Evolutionary conservation across 2,888 invertebrate genomes (phyloP), one percentile per base, ranked within the genome.

Genomic region (Xiphydria camelus): DNA sequence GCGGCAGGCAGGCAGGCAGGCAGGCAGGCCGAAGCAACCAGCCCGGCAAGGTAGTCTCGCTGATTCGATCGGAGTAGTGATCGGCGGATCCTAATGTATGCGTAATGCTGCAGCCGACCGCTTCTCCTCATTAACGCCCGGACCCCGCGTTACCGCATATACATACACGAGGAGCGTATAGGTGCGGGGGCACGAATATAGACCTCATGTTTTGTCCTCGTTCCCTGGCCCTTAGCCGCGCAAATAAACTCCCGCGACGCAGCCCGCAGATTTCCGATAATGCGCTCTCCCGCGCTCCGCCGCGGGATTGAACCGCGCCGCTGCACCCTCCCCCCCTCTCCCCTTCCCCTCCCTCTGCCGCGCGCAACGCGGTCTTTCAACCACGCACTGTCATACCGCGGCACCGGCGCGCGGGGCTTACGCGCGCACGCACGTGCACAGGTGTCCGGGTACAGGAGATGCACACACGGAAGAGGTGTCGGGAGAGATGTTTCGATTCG

Each of bases 101-200:
- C 73, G 68, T 72, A 71, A 73, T 72, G 66, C 66, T 60, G 63
- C 50, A 52, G 62, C 57, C 48, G 57, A 53, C 39, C 57, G 57
- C 55, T 57, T 64, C 62, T 66, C 66, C 70, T 73, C 73, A 73
- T 73, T 73, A 73, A 72, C 72, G 72, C 71, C 69, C 61, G 50
- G 52, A 48, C 50, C 53, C 55, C 49, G 33, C 15, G 42, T 6
- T 33, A 34, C 39, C 45, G 49, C 46, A 34, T 39, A 42, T 41
- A n/a, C n/a, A n/a, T n/a, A n/a, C n/a, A n/a, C n/a, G n/a, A n/a
- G n/a, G n/a, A n/a, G n/a, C n/a, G n/a, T n/a, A n/a, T n/a, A n/a
- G n/a, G n/a, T n/a, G n/a, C n/a, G n/a, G n/a, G n/a, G n/a, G n/a
- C n/a, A n/a, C 45, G 53, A 59, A 73, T 70, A 65, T 65, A 70